These are phyloP conservation scores for Octodonta nipae DNA, from an alignment of 2,888 invertebrate species.

Conservation along the genomic window DNA sequence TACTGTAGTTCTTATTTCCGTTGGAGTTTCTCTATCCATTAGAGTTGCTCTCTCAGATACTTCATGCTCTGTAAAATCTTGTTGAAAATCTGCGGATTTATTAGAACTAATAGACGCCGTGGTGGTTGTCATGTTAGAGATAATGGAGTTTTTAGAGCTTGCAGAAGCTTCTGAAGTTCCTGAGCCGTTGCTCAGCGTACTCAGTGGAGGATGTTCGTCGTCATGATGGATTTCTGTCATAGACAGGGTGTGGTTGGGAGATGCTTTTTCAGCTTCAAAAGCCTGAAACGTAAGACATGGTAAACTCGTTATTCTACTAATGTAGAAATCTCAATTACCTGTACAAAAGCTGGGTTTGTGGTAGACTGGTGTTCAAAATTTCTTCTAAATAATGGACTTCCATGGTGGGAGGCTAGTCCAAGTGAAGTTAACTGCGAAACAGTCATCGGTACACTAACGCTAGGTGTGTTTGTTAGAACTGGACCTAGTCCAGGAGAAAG, in stretches of 20 bases:
- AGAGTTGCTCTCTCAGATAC: no score
- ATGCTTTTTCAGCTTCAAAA: constrained; percentile 17
- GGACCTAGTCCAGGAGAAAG: constrained; percentile 47
- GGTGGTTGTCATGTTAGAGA: constrained; percentile 26
- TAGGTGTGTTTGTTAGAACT: constrained; percentile 36
- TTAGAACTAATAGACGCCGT: constrained; percentile 27
- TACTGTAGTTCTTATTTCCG: no score
- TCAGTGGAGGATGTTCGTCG: constrained; percentile 17
- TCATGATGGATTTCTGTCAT: constrained; percentile 23
- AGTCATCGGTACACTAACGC: constrained; percentile 43
- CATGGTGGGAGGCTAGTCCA: constrained; percentile 37
- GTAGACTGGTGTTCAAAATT: constrained; percentile 16
- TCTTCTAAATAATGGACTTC: constrained; percentile 35
- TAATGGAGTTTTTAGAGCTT: constrained; percentile 30
- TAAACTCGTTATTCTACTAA: background rate
- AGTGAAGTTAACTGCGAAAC: constrained; percentile 46
- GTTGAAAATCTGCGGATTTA: no score
- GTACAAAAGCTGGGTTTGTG: constrained; percentile 22
- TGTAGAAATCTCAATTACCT: constrained; percentile 15
- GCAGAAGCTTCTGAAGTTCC: constrained; percentile 29
- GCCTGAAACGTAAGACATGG: constrained; percentile 14
- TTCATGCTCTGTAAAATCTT: no score
- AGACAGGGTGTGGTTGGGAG: constrained; percentile 15
- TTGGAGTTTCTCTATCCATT: constrained; percentile 22
- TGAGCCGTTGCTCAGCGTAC: constrained; percentile 29